These are phyloP conservation scores for Amiota mariae DNA, from an alignment of 2,888 invertebrate genomes.

Conservation along the genomic window DNA sequence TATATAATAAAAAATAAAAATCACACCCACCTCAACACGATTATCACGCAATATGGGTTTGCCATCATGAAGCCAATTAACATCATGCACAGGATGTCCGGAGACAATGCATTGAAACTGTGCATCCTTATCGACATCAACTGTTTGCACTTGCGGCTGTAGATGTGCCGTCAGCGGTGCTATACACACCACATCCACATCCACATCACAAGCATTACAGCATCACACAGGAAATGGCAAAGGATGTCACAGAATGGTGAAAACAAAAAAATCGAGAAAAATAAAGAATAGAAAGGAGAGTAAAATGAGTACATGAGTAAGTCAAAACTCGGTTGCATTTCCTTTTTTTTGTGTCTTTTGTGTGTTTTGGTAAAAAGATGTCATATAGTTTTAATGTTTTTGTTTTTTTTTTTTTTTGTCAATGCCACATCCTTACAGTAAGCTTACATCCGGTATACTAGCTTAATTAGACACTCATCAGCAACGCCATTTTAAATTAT, in stretches of 20 bases:
- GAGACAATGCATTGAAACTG: slow-evolving; percentile 90
- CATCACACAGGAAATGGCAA: neutral
- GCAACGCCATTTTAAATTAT: neutral
- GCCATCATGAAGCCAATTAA: slow-evolving; percentile 88
- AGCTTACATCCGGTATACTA: slow-evolving; percentile 5
- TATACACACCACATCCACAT: slow-evolving; percentile 63
- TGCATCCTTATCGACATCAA: slow-evolving; percentile 88
- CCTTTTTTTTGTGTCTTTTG: slow-evolving; percentile 3
- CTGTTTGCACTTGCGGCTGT: slow-evolving; percentile 84
- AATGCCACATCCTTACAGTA: neutral
- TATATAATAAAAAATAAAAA: too few species aligned
- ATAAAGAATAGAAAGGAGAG: slow-evolving; percentile 20
- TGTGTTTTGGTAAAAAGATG: neutral
- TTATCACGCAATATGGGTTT: slow-evolving; percentile 77
- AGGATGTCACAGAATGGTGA: neutral
- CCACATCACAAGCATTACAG: too few species aligned
- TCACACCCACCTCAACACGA: slow-evolving; percentile 76
- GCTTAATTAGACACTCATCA: slow-evolving; percentile 14
- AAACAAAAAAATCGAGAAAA: slow-evolving; percentile 8
- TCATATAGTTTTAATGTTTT: neutral
- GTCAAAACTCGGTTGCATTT: slow-evolving; percentile 5
- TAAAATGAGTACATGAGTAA: neutral
- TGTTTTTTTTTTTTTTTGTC: neutral
- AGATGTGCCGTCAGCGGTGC: slow-evolving; percentile 87
- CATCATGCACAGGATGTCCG: slow-evolving; percentile 87